phyloP scores from a whole-genome alignment of 2,888 invertebrate species.

The Oeneis ivallda region DNA sequence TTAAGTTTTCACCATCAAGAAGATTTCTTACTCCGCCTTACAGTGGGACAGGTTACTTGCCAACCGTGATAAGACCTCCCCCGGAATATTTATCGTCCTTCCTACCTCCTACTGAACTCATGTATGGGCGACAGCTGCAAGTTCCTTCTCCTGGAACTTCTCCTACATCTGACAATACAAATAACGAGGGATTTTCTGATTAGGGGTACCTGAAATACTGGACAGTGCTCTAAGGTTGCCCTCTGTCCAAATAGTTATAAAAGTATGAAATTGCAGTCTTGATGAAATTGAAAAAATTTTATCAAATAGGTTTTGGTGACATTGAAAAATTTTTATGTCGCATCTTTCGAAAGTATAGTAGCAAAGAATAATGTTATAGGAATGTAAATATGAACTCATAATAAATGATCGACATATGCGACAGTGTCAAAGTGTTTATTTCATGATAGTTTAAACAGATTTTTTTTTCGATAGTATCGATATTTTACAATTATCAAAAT shows the following conservation, averaged over 20 bases:
- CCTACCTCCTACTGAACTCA: slow-evolving; percentile 72
- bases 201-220: slow-evolving; percentile 56
- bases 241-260: slow-evolving; percentile 21
- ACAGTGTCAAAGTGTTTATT: not conserved
- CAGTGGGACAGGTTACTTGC: slow-evolving; percentile 90
- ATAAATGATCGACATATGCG: not conserved
- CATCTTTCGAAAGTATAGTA: not conserved
- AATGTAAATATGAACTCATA: slow-evolving; percentile 1
- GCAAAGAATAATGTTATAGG: no score
- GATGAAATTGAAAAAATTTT: no score
- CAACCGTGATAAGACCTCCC: slow-evolving; percentile 86
- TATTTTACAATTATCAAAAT: no score
- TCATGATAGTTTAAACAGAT: not conserved
- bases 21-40: slow-evolving; percentile 91
- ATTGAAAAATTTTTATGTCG: not conserved
- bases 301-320: not conserved
- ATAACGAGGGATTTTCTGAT: slow-evolving; percentile 77
- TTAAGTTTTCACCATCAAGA: slow-evolving; percentile 86
- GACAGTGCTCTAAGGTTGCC: slow-evolving; percentile 48
- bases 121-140: slow-evolving; percentile 73
- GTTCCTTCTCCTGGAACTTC: slow-evolving; percentile 76
- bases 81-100: slow-evolving; percentile 75
- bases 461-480: no score
- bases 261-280: not conserved
- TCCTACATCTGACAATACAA: slow-evolving; percentile 76